Evolutionary conservation across 2,113 vertebrate species (phyloP).

Genomic region (Caretta caretta): DNA sequence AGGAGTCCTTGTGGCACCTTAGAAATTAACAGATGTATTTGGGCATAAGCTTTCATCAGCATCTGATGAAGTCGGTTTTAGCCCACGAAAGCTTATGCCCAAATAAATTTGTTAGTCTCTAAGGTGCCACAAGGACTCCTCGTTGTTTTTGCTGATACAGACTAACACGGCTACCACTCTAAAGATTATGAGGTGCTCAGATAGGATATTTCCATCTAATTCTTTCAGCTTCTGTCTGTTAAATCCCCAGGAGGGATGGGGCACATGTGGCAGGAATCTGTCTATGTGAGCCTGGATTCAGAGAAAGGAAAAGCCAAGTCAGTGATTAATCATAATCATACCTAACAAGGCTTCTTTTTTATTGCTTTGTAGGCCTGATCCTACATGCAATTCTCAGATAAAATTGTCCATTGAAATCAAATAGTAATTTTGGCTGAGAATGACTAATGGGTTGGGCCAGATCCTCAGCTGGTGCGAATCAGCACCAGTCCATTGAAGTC

Average conservation of each 20-base stretch:
- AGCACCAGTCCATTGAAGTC: background rate
- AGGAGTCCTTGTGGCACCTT: no score
- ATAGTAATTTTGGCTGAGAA: background rate
- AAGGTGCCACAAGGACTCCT: no score
- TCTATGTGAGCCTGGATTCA: background rate
- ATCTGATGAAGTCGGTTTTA: no score
- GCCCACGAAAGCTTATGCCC: no score
- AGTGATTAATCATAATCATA: conserved; percentile 8
- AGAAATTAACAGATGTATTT: no score
- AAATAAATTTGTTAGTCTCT: no score
- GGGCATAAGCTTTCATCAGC: no score
- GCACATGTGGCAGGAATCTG: background rate
- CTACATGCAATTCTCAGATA: background rate
- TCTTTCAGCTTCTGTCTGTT: background rate
- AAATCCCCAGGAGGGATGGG: background rate
- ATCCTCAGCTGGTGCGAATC: background rate
- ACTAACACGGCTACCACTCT: no score
- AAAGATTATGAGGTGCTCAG: background rate
- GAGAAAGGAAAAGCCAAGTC: background rate
- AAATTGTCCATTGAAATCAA: background rate
- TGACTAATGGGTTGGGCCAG: background rate
- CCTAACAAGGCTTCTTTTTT: background rate
- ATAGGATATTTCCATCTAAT: no score
- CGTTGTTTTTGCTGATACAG: no score
- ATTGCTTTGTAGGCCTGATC: background rate